These are phyloP conservation scores for Epirrita christyi DNA, from an alignment of 2,888 invertebrate species.

Conservation along the genomic window DNA sequence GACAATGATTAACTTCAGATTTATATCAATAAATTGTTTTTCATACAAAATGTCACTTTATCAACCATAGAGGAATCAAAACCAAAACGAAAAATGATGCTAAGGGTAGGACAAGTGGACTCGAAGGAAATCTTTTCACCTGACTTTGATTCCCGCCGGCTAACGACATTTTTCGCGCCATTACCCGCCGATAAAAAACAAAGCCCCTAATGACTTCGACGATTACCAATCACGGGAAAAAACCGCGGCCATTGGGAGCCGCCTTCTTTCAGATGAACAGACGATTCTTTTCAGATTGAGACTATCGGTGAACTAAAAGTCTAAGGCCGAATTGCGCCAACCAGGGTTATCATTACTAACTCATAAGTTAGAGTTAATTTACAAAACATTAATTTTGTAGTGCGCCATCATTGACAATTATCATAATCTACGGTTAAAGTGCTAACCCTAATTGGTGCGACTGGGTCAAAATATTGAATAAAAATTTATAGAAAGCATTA, in stretches of 20 bases:
- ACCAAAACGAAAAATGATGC: not conserved
- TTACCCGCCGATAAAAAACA: slow-evolving; percentile 72
- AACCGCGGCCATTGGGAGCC: slow-evolving; percentile 39
- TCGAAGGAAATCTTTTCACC: slow-evolving; percentile 45
- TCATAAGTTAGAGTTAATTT: no score
- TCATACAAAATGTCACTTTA: not conserved
- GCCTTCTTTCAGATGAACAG: slow-evolving; percentile 27
- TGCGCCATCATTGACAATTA: no score
- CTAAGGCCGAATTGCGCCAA: not conserved
- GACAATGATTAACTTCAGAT: not conserved
- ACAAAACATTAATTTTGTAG: no score
- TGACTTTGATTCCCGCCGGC: slow-evolving; percentile 43
- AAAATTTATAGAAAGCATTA: no score
- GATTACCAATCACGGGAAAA: slow-evolving; percentile 74
- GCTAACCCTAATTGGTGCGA: no score
- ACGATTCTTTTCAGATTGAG: slow-evolving; percentile 16
- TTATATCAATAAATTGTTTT: not conserved
- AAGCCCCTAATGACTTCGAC: slow-evolving; percentile 73
- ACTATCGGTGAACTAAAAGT: slow-evolving; percentile 3
- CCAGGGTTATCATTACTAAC: no score
- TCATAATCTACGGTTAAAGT: no score
- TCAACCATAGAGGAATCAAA: not conserved
- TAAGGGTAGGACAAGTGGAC: not conserved
- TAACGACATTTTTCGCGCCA: slow-evolving; percentile 74
- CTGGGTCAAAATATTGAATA: no score